Percentiles rank a stretch among this genome's conserved stretches.
Evolutionary conservation across 2,113 vertebrate genomes (phyloP).

Genomic region (Picathartes gymnocephalus): DNA sequence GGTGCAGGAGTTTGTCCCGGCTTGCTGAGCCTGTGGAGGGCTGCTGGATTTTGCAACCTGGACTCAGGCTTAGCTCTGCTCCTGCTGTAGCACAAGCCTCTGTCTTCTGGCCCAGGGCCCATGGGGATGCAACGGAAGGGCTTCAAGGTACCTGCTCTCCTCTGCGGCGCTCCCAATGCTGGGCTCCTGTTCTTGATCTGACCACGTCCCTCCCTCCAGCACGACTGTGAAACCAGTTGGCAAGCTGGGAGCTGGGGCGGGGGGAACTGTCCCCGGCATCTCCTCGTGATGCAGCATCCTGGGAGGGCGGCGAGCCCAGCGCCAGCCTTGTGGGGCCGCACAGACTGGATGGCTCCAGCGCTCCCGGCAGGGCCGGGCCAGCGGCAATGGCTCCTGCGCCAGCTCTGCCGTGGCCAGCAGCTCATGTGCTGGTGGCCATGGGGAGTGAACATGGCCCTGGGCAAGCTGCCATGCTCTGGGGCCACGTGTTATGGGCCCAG

Average conservation of each 20-base stretch:
- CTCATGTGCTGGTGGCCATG: not conserved
- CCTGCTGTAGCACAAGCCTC: not conserved
- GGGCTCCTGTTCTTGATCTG: not conserved
- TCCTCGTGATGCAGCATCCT: constrained; percentile 49
- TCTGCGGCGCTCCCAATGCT: accelerated
- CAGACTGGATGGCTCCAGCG: constrained; percentile 14
- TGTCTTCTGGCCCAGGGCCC: not conserved
- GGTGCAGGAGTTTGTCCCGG: not conserved
- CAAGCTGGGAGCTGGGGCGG: not conserved
- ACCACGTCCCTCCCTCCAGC: not conserved
- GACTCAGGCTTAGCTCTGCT: not conserved
- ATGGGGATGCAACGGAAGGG: accelerated
- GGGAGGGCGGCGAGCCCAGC: not conserved
- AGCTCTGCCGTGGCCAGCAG: not conserved
- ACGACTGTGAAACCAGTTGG: not conserved
- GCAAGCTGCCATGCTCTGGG: not conserved
- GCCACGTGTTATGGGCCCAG: not conserved
- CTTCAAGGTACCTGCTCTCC: not conserved
- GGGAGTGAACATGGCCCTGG: not conserved
- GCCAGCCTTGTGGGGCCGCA: not conserved
- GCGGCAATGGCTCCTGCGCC: not conserved
- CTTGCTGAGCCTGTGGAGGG: not conserved
- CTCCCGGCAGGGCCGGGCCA: not conserved
- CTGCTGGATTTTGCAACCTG: not conserved
- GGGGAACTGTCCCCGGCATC: not conserved